These are phyloP conservation scores for Rhamphomyia laevipes DNA, from an alignment of 2,888 invertebrate species.

Conservation along the genomic window DNA sequence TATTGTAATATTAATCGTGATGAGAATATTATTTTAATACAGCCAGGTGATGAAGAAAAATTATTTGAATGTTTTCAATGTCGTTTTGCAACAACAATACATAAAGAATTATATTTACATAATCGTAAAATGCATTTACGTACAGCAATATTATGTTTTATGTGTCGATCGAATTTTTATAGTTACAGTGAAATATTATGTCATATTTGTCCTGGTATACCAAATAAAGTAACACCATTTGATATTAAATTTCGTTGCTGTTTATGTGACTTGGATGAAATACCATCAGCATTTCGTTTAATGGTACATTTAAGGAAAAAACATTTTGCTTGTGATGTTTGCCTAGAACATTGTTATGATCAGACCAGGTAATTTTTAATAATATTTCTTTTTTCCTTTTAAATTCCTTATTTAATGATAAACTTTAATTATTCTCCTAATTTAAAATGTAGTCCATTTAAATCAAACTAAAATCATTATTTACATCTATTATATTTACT, in stretches of 20 bases:
- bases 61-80: slow-evolving; percentile 81
- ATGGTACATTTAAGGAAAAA: slow-evolving; percentile 79
- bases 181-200: slow-evolving; percentile 79
- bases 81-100: slow-evolving; percentile 60
- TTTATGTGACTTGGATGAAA: slow-evolving; percentile 60
- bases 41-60: slow-evolving; percentile 40
- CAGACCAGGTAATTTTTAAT: slow-evolving; percentile 38
- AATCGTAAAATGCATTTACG: slow-evolving; percentile 80
- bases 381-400: background rate
- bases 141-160: slow-evolving; percentile 66
- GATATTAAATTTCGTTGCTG: slow-evolving; percentile 70
- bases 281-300: slow-evolving; percentile 76
- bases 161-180: slow-evolving; percentile 80
- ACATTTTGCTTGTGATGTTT: slow-evolving; percentile 79
- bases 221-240: slow-evolving; percentile 34
- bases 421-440: no score
- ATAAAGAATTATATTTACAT: slow-evolving; percentile 77
- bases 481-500: no score
- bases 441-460: no score
- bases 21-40: slow-evolving; percentile 32
- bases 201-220: slow-evolving; percentile 70
- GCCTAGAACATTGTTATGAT: slow-evolving; percentile 67
- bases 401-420: background rate
- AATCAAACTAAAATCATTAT: no score
- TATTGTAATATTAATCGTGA: slow-evolving; percentile 51